Evolutionary conservation across 2,113 vertebrate genomes (phyloP), one percentile per base, ranked within the genome.

Genomic region (Eulemur macaco): DNA sequence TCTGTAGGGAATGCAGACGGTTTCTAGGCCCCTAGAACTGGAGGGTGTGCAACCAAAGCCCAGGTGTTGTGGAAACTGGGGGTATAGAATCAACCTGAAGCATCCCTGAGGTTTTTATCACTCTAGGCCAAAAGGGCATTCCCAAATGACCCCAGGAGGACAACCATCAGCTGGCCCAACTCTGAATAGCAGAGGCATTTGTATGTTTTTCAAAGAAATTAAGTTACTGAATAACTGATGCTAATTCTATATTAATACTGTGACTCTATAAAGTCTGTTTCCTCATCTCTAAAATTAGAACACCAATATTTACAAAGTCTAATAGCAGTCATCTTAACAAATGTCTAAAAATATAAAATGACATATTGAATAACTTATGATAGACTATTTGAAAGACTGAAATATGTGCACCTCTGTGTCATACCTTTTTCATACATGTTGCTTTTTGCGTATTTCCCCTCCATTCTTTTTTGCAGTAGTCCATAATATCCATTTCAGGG

Each of bases 391-490:
- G 12, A 64, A 87, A 71, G 87, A 64, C 45, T 42, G 31, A 54
- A 42, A 56, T 7, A 4, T 0, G 6, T 6, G 54, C 9, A 25
- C 21, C 20, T 34, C 14, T 27, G 81, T n/a, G 4, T 1, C 86
- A 39, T 92, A 99, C 99, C 99, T 99, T 99, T 98, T 98, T 99
- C 97, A 99, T 99, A 63, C 98, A 99, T 54, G 98, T 98, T 85
- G 99, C 99, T 98, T 98, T 99, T 92, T 99, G 98, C 5, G 99
- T 99, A 80, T 99, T 99, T 97, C 99, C 99, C 97, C 98, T 99
- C 99, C 99, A 99, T 97, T 99, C 99, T 81, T 98, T 99, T 96
- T 99, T 98, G 95, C 99, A 99, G 95, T 99, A 99, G 29, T 98
- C 98, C 98, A 99, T 98, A 85, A 99, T 98, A 37, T 99, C 99